Evolutionary conservation across 2,888 invertebrate genomes (phyloP), one percentile per base, ranked within the genome.

Genomic region (Noctua pronuba): DNA sequence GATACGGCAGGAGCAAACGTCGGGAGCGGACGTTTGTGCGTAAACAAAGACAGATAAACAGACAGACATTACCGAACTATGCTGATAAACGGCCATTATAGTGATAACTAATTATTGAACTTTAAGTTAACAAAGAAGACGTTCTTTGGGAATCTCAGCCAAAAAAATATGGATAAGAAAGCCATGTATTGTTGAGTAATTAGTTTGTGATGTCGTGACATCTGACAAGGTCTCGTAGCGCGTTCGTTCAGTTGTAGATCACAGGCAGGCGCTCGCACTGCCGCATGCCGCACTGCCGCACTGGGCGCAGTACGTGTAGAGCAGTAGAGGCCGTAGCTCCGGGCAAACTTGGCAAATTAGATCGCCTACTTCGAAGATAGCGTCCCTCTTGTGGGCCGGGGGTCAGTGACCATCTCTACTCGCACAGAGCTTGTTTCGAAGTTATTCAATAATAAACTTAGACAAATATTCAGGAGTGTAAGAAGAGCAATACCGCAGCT

Each of bases 11-110:
- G n/a, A 41, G 65, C 65, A n/a, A 65, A 65, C 65, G 41, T 41
- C 41, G 41, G 28, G 49, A 60, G 41, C 49, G 41, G 66, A 31
- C 60, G 72, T 16, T 52, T 65, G 75, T 55, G 41, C 35, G 41
- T 44, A 49, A 66, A 85, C 73, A 84, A 84, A 35, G 41, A 35
- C 68, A 72, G 86, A 86, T 83, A 85, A 83, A 58, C 41, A 73
- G 28, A 75, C 69, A 41, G 49, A 73, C 83, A 72, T 81, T 85
- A 82, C 38, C 82, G 65, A 80, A 82, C 46, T 62, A 72, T 82
- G 82, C 75, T 68, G 75, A 82, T 72, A 82, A 86, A 68, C 68
- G 44, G 31, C 28, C 69, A 62, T 66, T 38, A n/a, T 18, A 31
- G 38, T 58, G 67, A 85, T 71, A 60, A 80, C 62, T 38, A 52